A percentile compares a stretch with the other conserved stretches of the same genome.
These are phyloP conservation scores for Drosophila recens DNA, from an alignment of 2,888 invertebrate species.

Conservation along the genomic window DNA sequence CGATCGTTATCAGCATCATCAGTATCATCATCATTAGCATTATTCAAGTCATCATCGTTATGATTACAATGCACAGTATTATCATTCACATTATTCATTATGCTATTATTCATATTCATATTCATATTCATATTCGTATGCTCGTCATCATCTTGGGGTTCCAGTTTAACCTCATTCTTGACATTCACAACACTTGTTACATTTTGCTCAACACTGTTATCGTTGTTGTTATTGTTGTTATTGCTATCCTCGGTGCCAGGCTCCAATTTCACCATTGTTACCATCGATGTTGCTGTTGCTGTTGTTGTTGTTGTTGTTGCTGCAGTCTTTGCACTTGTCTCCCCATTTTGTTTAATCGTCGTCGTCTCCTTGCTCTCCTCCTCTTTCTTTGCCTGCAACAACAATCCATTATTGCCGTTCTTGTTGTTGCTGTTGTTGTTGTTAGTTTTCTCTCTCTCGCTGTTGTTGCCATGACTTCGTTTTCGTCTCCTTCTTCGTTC, in stretches of 20 bases:
- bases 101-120: constrained; percentile 14
- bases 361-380: constrained; percentile 37
- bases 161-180: constrained; percentile 69
- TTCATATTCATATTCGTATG: constrained; percentile 12
- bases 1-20: constrained; percentile 36
- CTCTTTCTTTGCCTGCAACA: constrained; percentile 13
- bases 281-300: constrained; percentile 29
- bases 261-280: constrained; percentile 60
- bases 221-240: constrained; percentile 57
- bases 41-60: constrained; percentile 8
- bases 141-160: constrained; percentile 39
- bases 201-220: constrained; percentile 59
- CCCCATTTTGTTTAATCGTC: constrained; percentile 66
- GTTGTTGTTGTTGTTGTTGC: constrained; percentile 33
- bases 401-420: constrained; percentile 22
- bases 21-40: constrained; percentile 13
- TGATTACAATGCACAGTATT: constrained; percentile 13
- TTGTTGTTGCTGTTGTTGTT: constrained; percentile 13
- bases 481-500: constrained; percentile 45
- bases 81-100: constrained; percentile 23
- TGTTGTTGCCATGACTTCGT: constrained; percentile 30
- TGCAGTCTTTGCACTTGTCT: constrained; percentile 74
- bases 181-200: constrained; percentile 75
- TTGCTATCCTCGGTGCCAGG: constrained; percentile 59
- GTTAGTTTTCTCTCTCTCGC: constrained; percentile 25